Conservation (phyloP, 2,113 vertebrate genomes). For the Engraulis encrasicolus region DNA sequence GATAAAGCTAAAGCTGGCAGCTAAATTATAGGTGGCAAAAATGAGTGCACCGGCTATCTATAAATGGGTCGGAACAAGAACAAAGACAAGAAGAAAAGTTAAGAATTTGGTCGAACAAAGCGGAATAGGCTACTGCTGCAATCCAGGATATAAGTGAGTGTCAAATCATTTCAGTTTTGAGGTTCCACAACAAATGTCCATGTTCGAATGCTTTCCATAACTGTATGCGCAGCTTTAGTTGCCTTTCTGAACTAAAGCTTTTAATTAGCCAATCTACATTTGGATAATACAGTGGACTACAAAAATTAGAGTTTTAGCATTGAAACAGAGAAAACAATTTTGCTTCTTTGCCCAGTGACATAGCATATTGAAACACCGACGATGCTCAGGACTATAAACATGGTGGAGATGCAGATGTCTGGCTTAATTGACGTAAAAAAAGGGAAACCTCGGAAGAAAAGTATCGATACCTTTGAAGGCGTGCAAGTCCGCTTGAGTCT, state of each 20-base stretch:
- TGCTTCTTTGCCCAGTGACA: not conserved
- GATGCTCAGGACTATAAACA: not conserved
- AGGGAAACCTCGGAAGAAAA: too few species aligned
- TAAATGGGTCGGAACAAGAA: too few species aligned
- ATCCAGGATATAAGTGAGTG: not conserved
- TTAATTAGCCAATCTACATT: not conserved
- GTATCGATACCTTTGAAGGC: conserved; percentile 5
- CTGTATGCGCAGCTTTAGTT: too few species aligned
- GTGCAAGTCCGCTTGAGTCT: not conserved
- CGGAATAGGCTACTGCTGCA: too few species aligned
- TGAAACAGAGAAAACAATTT: not conserved
- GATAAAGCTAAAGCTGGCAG: not conserved
- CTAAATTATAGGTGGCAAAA: too few species aligned
- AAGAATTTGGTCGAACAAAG: too few species aligned
- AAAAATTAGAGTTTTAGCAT: not conserved
- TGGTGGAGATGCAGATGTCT: not conserved
- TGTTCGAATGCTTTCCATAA: not conserved
- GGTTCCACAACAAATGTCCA: not conserved
- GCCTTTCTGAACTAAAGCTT: too few species aligned
- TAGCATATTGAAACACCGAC: not conserved
- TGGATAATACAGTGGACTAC: not conserved
- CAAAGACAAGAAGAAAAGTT: too few species aligned
- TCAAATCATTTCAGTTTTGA: not conserved
- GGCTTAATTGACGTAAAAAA: not conserved
- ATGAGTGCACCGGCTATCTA: too few species aligned